These are phyloP conservation scores for Chymomyza caudatula DNA, from an alignment of 2,888 invertebrate species.

Conservation along the genomic window DNA sequence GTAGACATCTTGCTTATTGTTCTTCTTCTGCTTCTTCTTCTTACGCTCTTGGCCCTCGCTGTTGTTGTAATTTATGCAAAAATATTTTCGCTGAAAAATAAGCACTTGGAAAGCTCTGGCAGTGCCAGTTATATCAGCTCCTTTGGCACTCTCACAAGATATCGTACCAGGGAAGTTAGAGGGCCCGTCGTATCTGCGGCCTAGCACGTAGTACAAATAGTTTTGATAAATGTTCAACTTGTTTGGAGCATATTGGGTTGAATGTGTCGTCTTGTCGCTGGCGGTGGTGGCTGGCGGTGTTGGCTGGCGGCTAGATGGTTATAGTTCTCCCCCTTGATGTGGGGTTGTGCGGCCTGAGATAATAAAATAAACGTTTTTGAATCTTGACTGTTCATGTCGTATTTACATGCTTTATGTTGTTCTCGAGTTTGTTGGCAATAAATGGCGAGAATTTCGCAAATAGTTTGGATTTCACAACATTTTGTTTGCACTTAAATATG, in stretches of 20 bases:
- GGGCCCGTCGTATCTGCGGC: slow-evolving; percentile 30
- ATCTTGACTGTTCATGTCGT: slow-evolving; percentile 12
- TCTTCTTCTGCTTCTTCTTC: slow-evolving; percentile 29
- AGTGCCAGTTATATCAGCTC: slow-evolving; percentile 18
- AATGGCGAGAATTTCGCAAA: too few species aligned
- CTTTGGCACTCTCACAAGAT: slow-evolving; percentile 19
- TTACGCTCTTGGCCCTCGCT: slow-evolving; percentile 27
- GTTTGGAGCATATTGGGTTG: slow-evolving; percentile 40
- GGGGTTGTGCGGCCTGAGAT: slow-evolving; percentile 32
- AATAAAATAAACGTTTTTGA: slow-evolving; percentile 61
- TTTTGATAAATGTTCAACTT: slow-evolving; percentile 64
- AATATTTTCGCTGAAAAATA: slow-evolving; percentile 66
- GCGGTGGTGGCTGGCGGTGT: not conserved
- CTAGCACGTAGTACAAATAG: slow-evolving; percentile 59
- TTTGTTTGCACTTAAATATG: too few species aligned
- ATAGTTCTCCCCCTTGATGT: not conserved
- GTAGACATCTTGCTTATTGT: slow-evolving; percentile 8
- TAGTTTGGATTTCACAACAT: too few species aligned
- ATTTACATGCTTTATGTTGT: not conserved
- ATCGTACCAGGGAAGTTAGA: slow-evolving; percentile 12
- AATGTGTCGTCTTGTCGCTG: not conserved
- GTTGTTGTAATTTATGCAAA: slow-evolving; percentile 69
- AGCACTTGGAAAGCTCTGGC: slow-evolving; percentile 7
- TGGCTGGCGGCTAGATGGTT: not conserved
- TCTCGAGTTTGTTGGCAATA: not conserved